Evolutionary conservation across 2,888 invertebrate species (phyloP).

Genomic region (Apodemia duryi): DNA sequence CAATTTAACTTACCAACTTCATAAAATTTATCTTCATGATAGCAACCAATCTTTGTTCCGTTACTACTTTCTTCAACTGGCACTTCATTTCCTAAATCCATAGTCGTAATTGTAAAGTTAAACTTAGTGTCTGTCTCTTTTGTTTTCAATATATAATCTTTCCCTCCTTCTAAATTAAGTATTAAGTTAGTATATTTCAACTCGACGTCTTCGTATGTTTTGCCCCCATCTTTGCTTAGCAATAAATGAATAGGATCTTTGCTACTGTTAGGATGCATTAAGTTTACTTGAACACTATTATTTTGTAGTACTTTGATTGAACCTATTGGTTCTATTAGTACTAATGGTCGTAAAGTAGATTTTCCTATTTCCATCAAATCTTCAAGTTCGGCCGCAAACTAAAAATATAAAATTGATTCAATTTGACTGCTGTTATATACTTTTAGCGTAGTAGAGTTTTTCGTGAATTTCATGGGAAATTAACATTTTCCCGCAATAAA

Average conservation of each 20-base stretch:
- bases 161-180: slow-evolving; percentile 62
- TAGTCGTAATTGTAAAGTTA: slow-evolving; percentile 63
- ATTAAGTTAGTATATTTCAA: slow-evolving; percentile 63
- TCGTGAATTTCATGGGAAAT: too few species aligned
- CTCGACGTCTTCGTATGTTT: slow-evolving; percentile 56
- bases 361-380: slow-evolving; percentile 36
- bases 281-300: slow-evolving; percentile 68
- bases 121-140: slow-evolving; percentile 71
- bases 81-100: slow-evolving; percentile 40
- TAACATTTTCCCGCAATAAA: too few species aligned
- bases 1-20: slow-evolving; percentile 53
- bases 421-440: neutral
- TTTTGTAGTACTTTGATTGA: slow-evolving; percentile 69
- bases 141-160: slow-evolving; percentile 66
- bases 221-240: slow-evolving; percentile 62
- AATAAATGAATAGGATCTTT: slow-evolving; percentile 62
- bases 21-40: slow-evolving; percentile 59
- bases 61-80: slow-evolving; percentile 41
- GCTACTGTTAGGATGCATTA: slow-evolving; percentile 58
- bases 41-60: slow-evolving; percentile 51
- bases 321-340: slow-evolving; percentile 62
- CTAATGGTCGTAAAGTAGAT: slow-evolving; percentile 46
- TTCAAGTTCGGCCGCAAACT: slow-evolving; percentile 39
- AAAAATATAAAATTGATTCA: slow-evolving; percentile 11
- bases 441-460: too few species aligned